A percentile compares a stretch with the other conserved stretches of the same genome.
These are phyloP conservation scores for Caenorhabditis latens DNA, from an alignment of 1,140 invertebrate genomes.

Conservation along the genomic window DNA sequence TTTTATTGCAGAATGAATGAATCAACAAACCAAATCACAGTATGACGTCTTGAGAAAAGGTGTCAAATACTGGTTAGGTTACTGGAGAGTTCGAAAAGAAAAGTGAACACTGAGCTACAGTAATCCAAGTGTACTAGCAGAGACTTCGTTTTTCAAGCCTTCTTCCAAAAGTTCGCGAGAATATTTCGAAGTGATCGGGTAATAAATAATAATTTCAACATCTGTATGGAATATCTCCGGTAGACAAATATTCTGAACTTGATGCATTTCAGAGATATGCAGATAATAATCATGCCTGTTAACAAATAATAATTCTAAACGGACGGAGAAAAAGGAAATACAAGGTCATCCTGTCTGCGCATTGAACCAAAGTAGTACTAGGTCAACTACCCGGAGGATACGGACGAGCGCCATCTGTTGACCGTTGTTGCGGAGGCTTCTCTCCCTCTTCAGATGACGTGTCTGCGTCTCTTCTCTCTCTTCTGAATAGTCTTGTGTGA, in stretches of 20 bases:
- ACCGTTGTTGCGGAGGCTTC: conserved; percentile 12
- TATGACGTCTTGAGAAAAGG: neutral
- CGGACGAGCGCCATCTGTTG: conserved; percentile 16
- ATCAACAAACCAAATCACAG: neutral
- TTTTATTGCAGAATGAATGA: neutral
- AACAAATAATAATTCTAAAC: too few species aligned
- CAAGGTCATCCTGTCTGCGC: conserved; percentile 46
- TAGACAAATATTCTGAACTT: neutral
- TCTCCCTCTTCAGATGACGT: neutral
- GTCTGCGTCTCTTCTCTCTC: neutral
- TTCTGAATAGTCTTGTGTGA: neutral
- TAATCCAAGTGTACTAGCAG: too few species aligned
- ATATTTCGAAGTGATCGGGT: too few species aligned
- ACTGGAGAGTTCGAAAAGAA: too few species aligned
- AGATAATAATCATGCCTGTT: neutral
- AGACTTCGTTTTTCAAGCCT: too few species aligned
- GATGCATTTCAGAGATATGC: conserved; percentile 18
- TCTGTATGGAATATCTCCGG: too few species aligned
- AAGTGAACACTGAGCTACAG: too few species aligned
- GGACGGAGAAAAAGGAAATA: conserved; percentile 1
- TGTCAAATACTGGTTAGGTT: too few species aligned
- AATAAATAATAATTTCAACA: too few species aligned
- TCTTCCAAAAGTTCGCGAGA: too few species aligned
- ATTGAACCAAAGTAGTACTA: conserved; percentile 50
- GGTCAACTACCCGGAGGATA: conserved; percentile 30